Conservation (phyloP, 2,797 vertebrate genomes). For the Chelmon rostratus region DNA sequence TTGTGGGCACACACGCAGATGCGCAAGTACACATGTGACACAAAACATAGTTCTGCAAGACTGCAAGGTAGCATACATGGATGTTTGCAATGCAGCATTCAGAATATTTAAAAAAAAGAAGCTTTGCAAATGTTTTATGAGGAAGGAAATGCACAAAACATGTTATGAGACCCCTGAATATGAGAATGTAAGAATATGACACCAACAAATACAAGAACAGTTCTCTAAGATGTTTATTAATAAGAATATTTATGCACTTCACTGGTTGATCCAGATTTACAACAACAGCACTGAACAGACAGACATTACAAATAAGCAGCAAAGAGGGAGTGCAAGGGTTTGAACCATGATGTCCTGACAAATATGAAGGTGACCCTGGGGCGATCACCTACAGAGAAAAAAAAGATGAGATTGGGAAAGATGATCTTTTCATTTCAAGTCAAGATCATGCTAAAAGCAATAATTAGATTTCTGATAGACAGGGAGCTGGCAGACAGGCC, state of each 20-base stretch:
- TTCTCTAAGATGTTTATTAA: too few species aligned
- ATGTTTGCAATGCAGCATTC: neutral
- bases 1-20: neutral
- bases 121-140: neutral
- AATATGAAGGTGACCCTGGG: neutral
- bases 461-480: constrained; percentile 9
- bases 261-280: neutral
- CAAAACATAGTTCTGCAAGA: neutral
- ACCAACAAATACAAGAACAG: too few species aligned
- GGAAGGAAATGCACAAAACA: neutral
- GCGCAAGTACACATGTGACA: neutral
- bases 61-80: too few species aligned
- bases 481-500: neutral
- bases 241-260: too few species aligned
- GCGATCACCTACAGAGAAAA: neutral
- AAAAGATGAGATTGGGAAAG: too few species aligned
- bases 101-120: neutral
- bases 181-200: too few species aligned
- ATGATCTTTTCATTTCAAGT: constrained; percentile 8
- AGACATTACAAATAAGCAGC: neutral
- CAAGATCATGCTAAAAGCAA: constrained; percentile 1
- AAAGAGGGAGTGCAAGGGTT: neutral
- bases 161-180: too few species aligned
- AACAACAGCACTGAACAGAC: neutral
- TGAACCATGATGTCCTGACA: neutral